Conservation (phyloP, 2,113 vertebrate species). For the Psettodes erumei region DNA sequence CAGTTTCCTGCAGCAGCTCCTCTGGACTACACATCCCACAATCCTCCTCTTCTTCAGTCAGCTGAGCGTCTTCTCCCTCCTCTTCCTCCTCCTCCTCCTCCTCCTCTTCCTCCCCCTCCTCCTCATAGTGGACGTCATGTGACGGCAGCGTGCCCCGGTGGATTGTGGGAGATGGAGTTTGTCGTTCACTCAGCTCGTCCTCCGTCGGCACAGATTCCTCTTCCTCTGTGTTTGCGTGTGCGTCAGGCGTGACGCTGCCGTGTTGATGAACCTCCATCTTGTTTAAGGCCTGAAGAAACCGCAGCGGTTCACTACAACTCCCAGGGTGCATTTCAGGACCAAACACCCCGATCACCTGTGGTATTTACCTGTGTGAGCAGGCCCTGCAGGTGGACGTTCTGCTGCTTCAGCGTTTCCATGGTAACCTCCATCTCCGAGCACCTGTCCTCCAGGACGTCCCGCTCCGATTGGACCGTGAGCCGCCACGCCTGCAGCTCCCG, state of each 20-base stretch:
- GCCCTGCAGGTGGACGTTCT: conserved; percentile 79
- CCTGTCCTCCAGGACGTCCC: conserved; percentile 81
- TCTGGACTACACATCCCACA: conserved; percentile 52
- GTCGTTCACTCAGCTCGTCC: conserved; percentile 3
- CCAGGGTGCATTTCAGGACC: neutral
- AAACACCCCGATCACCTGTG: neutral
- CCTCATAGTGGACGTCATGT: neutral
- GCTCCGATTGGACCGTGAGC: conserved; percentile 81
- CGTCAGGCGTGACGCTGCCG: neutral
- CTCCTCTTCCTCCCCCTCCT: conserved; percentile 10
- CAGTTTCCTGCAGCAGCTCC: conserved; percentile 73
- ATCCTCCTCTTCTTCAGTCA: conserved; percentile 25
- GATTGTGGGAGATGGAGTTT: conserved; percentile 49
- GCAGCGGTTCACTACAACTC: neutral
- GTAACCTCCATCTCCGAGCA: conserved; percentile 82
- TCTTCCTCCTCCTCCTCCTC: no score
- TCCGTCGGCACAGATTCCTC: conserved; percentile 1
- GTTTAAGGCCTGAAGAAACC: conserved; percentile 46
- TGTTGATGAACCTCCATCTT: conserved; percentile 47
- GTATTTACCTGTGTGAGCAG: conserved; percentile 73
- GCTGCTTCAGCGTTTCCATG: conserved; percentile 78
- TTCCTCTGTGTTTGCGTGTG: neutral
- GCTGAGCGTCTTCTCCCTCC: neutral
- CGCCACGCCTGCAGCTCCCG: conserved; percentile 82
- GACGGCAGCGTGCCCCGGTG: neutral